phyloP scores from a whole-genome alignment of 2,888 invertebrate genomes.

The Metallyticus violacea region DNA sequence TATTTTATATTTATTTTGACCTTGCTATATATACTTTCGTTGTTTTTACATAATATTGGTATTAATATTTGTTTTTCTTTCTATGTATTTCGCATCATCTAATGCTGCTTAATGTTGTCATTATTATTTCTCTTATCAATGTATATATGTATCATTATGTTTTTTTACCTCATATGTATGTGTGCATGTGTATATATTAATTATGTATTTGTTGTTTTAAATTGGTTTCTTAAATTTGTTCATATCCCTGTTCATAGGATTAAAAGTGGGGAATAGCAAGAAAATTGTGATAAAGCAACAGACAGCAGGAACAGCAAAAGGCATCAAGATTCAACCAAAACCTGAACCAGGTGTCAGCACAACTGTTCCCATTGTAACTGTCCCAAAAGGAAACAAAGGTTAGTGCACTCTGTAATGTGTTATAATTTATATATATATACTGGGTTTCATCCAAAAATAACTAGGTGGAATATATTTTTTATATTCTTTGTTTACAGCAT shows the following conservation, averaged over 20 bases:
- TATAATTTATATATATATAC: too few relatives aligned
- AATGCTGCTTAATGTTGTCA: too few relatives aligned
- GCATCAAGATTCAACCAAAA: constrained; percentile 31
- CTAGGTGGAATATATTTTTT: too few relatives aligned
- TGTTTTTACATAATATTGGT: neutral
- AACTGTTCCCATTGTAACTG: constrained; percentile 17
- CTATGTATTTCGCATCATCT: too few relatives aligned
- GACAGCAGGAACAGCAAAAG: constrained; percentile 9
- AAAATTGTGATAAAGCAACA: constrained; percentile 20
- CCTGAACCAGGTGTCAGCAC: constrained; percentile 22
- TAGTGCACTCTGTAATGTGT: too few relatives aligned
- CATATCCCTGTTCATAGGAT: neutral
- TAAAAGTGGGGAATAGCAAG: neutral
- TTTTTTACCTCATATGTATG: neutral
- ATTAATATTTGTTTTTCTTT: too few relatives aligned
- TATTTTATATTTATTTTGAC: neutral
- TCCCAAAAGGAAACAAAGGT: constrained; percentile 28
- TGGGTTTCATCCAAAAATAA: too few relatives aligned
- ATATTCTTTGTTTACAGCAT: too few relatives aligned
- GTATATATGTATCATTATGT: too few relatives aligned
- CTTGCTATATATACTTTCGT: neutral
- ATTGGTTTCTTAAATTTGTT: neutral
- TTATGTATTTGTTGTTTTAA: neutral
- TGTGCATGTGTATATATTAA: neutral
- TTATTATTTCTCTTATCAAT: neutral